A percentile compares a stretch with the other conserved stretches of the same genome.
Conservation (phyloP, 2,797 vertebrate genomes). For the Trachops cirrhosus region DNA sequence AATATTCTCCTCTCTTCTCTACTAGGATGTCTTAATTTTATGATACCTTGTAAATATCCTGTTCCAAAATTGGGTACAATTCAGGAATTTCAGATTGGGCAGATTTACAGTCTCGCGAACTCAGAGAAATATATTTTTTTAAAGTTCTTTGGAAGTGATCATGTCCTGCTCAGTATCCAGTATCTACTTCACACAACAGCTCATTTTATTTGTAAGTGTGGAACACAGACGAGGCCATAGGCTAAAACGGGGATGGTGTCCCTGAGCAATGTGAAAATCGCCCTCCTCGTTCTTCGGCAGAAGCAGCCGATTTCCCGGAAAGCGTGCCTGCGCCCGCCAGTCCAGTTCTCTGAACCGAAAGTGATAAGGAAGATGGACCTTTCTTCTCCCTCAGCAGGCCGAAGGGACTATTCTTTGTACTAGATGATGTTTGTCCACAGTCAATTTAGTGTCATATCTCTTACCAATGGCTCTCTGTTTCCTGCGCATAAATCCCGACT, state of each 20-base stretch:
- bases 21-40: not conserved
- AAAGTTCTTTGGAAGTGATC: not conserved
- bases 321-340: not conserved
- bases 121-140: not conserved
- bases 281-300: not conserved
- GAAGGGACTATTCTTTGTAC: not conserved
- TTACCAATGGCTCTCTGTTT: not conserved
- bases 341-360: not conserved
- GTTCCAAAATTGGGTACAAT: not conserved
- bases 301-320: not conserved
- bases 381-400: not conserved
- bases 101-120: slow-evolving; percentile 6
- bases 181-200: not conserved
- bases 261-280: not conserved
- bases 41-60: not conserved
- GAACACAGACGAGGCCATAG: not conserved
- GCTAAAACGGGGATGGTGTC: not conserved
- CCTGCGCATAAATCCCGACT: not conserved
- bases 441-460: not conserved
- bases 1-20: not conserved
- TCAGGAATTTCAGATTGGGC: not conserved
- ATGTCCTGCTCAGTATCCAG: not conserved
- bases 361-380: not conserved
- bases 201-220: not conserved
- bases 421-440: not conserved